Conservation (phyloP, 1,140 invertebrate genomes). For the Solen grandis region DNA sequence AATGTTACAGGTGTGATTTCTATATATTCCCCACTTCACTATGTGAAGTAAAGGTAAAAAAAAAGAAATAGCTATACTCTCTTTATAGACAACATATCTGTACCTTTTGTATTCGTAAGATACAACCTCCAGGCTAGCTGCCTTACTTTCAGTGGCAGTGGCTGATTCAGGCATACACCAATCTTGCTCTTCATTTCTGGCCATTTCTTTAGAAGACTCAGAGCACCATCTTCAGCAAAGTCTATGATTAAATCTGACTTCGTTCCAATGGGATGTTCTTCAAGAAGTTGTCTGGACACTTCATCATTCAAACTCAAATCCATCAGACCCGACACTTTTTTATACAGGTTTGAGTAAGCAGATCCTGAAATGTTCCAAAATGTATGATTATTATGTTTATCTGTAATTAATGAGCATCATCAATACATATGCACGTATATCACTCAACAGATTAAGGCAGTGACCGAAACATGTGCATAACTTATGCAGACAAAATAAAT, state of each 20-base stretch:
- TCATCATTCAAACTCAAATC: slow-evolving; percentile 79
- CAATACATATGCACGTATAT: not conserved
- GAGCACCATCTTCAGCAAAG: slow-evolving; percentile 72
- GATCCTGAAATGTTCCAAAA: no score
- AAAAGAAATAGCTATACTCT: no score
- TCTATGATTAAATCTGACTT: slow-evolving; percentile 77
- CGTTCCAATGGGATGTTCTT: slow-evolving; percentile 75
- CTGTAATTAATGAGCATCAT: not conserved
- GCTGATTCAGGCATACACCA: slow-evolving; percentile 75
- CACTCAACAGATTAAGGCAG: not conserved
- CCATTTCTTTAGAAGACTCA: slow-evolving; percentile 77
- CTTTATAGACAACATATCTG: no score
- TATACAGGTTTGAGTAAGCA: slow-evolving; percentile 68
- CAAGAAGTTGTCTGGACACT: slow-evolving; percentile 74
- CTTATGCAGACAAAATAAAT: not conserved
- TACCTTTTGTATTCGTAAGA: slow-evolving; percentile 75
- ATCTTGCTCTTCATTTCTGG: slow-evolving; percentile 79
- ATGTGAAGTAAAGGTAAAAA: no score
- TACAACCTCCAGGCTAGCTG: slow-evolving; percentile 77
- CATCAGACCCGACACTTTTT: slow-evolving; percentile 72
- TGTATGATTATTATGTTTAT: not conserved
- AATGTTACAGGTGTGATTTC: no score
- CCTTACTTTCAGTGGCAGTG: slow-evolving; percentile 69
- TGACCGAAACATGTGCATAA: not conserved
- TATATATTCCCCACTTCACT: no score